These are phyloP conservation scores for Crossocerus cetratus DNA, from an alignment of 2,888 invertebrate genomes.

Conservation along the genomic window DNA sequence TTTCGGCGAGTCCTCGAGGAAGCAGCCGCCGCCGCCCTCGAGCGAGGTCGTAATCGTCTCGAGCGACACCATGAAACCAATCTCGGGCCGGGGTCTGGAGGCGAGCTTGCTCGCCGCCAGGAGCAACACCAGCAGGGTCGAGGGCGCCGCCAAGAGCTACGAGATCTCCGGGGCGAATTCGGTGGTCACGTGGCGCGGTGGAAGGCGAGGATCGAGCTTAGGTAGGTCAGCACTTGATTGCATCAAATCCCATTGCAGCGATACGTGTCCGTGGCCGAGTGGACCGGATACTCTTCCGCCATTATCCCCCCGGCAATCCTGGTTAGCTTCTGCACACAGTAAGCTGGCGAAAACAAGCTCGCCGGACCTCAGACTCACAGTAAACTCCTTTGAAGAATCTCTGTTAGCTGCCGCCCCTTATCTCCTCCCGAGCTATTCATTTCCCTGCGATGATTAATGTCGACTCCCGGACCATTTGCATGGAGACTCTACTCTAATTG, in stretches of 20 bases:
- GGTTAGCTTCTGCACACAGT: not conserved
- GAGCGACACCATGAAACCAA: slow-evolving; percentile 78
- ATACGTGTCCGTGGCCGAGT: not conserved
- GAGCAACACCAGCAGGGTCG: slow-evolving; percentile 73
- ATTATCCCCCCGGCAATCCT: not conserved
- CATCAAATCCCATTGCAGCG: not conserved
- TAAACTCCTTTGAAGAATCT: too few species aligned
- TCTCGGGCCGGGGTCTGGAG: slow-evolving; percentile 47
- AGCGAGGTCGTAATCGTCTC: slow-evolving; percentile 80
- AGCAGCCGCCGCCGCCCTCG: slow-evolving; percentile 74
- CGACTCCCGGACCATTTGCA: not conserved
- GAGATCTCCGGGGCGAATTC: slow-evolving; percentile 73
- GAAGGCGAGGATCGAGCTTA: slow-evolving; percentile 85
- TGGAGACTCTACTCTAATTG: not conserved
- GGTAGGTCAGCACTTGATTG: slow-evolving; percentile 77
- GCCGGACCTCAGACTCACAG: too few species aligned
- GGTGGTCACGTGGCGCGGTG: slow-evolving; percentile 85
- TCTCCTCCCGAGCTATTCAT: too few species aligned
- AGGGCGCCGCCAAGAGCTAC: slow-evolving; percentile 75
- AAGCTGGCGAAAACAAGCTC: not conserved
- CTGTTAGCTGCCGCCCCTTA: too few species aligned
- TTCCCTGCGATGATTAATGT: too few species aligned
- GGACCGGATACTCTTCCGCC: not conserved
- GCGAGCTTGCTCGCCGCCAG: slow-evolving; percentile 31
- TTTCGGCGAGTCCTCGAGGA: slow-evolving; percentile 84